Base-by-base conservation (phyloP, 2,797 vertebrate genomes). In the Sus cebifrons region DNA sequence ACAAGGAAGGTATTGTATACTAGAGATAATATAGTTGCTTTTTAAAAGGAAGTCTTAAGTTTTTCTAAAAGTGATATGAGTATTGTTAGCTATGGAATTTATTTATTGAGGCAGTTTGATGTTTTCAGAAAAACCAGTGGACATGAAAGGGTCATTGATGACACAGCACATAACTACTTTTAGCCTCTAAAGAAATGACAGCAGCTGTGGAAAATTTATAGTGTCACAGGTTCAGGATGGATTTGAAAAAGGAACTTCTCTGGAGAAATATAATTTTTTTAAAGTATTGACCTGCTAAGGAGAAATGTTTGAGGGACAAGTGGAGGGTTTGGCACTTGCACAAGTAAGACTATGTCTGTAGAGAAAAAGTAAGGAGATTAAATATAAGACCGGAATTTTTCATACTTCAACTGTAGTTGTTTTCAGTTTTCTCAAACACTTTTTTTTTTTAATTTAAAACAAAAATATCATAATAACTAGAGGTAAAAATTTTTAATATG, bases 141-240 rank as follows among this genome's bases (percentile, higher is more conserved):
- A 79, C 64, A 81, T 65, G 64, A 95, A 89, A 77, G 94, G 56
- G 74, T 97, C 85, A 75, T 65, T 64, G 52, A 92, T 60, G 86
- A 81, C 88, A 91, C 17, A 88, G 79, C 74, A 73, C 3, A 2
- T 17, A 89, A 49, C 54, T 89, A 9, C 68, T 89, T 92, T 92
- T 62, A 86, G 67, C 25, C 36, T 96, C 74, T 73, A 16, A 92
- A 92, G 75, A 93, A 96, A 70, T 96, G 92, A 95, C 65, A 96
- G 92, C 18, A 68, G 10, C 36, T 49, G 13, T 89, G 40, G 40
- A 58, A 11, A 91, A 32, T 29, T 78, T 94, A 56, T 20, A 7
- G 0, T 95, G 77, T 86, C 68, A 65, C 25, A 62, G 86, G 85
- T 75, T 95, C 91, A 89, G 25, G 29, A 64, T 79, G 27, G 25